Conservation (phyloP, 2,113 vertebrate species). For the Lophura nycthemera region DNA sequence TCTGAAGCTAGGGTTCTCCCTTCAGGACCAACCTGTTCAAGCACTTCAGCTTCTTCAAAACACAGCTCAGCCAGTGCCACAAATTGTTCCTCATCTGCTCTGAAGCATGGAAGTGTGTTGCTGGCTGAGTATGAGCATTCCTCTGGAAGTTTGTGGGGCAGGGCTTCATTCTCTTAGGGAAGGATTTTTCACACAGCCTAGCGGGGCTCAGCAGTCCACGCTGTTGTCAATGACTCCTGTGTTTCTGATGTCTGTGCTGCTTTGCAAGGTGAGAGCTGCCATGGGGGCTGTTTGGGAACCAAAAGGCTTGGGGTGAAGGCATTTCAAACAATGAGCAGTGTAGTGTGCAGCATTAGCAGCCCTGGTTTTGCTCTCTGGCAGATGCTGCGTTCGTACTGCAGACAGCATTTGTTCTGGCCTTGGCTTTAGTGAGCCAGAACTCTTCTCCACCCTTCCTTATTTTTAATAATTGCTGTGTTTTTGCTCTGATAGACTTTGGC, state of each 20-base stretch:
- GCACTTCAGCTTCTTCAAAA: neutral
- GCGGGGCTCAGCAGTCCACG: neutral
- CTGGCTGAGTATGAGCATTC: neutral
- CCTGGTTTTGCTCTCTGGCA: neutral
- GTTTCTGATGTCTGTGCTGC: neutral
- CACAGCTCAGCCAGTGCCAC: neutral
- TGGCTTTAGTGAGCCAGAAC: neutral
- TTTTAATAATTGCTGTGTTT: neutral
- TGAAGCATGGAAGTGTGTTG: neutral
- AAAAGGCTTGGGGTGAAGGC: rapidly evolving
- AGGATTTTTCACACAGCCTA: neutral
- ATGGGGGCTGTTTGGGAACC: neutral
- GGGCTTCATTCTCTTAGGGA: neutral
- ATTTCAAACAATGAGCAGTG: neutral
- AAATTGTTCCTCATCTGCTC: neutral
- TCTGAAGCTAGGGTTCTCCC: neutral
- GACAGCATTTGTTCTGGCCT: neutral
- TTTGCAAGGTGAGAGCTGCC: rapidly evolving
- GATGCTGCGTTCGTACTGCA: neutral
- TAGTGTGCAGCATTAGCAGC: neutral
- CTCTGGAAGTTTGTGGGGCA: neutral
- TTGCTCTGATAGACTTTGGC: neutral
- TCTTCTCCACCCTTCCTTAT: conserved; percentile 7
- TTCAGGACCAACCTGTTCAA: neutral
- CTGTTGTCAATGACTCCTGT: neutral